These are phyloP conservation scores for Platichthys flesus DNA, from an alignment of 2,113 vertebrate genomes.

Conservation along the genomic window DNA sequence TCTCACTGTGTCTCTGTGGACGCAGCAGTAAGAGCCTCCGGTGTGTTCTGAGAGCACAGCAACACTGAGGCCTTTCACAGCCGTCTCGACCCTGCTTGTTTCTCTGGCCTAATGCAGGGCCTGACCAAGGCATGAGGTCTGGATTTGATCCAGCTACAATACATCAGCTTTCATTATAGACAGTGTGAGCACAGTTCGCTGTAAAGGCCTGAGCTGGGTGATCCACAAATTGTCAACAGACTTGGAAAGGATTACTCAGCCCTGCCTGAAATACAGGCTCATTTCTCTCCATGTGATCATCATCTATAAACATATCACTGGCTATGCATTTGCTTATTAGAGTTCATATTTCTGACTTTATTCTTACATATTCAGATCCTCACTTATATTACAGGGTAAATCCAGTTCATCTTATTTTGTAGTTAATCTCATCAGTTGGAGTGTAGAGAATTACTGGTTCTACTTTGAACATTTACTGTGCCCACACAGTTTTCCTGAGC, in stretches of 20 bases:
- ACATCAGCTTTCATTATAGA: conserved; percentile 40
- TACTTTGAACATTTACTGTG: no score
- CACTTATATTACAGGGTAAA: no score
- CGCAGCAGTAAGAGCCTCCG: conserved; percentile 56
- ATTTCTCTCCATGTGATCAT: conserved; percentile 9
- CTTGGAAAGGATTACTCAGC: conserved; percentile 28
- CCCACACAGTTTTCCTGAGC: no score
- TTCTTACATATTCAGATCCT: no score
- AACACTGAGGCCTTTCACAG: conserved; percentile 70
- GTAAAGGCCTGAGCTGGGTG: background rate
- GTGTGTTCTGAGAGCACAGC: conserved; percentile 29
- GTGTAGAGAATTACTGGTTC: no score
- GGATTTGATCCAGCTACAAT: conserved; percentile 42
- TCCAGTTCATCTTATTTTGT: no score
- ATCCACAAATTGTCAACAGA: conserved; percentile 15
- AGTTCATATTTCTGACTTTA: background rate
- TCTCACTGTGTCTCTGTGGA: conserved; percentile 38
- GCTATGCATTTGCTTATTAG: background rate
- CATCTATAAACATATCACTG: conserved; percentile 10
- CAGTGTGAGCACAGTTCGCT: conserved; percentile 14
- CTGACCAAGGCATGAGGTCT: conserved; percentile 41
- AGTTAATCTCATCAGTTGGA: no score
- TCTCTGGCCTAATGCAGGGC: conserved; percentile 9
- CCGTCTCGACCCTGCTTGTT: background rate
- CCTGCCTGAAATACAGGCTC: conserved; percentile 25